Percentiles rank a stretch among this genome's conserved stretches.
Conservation (phyloP, 2,113 vertebrate species). For the Serinus canaria region DNA sequence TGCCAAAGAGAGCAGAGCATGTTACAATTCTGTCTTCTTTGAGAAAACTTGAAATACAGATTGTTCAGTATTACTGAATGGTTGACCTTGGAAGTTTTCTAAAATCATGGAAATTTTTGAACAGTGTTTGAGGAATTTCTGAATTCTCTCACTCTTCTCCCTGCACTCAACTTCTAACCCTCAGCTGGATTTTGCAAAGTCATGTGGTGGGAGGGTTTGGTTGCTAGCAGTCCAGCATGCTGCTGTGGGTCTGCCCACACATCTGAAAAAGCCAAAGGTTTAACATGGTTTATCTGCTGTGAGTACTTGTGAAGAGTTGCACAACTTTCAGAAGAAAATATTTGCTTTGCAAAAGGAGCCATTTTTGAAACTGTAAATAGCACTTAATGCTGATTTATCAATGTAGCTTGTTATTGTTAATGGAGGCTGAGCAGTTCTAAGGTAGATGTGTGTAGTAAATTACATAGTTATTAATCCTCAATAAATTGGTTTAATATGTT, state of each 20-base stretch:
- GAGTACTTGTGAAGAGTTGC: background rate
- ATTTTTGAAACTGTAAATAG: background rate
- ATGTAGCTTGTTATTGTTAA: background rate
- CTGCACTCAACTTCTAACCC: background rate
- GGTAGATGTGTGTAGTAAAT: background rate
- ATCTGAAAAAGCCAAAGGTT: background rate
- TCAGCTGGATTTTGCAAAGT: background rate
- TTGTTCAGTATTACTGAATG: background rate
- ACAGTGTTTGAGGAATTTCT: background rate
- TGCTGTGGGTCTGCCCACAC: background rate
- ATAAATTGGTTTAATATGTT: conserved; percentile 36
- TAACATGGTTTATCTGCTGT: background rate
- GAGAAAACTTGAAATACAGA: background rate
- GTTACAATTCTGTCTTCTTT: rapidly evolving
- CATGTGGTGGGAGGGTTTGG: background rate
- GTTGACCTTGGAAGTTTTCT: background rate
- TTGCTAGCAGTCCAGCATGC: background rate
- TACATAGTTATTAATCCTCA: background rate
- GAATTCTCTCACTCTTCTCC: background rate
- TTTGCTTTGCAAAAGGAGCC: background rate
- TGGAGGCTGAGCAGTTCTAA: background rate
- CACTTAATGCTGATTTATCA: background rate
- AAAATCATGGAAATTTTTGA: background rate
- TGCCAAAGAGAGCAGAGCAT: background rate
- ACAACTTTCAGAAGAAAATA: conserved; percentile 17